Base-by-base conservation (phyloP, 1,140 invertebrate species). In the Maconellicoccus hirsutus region DNA sequence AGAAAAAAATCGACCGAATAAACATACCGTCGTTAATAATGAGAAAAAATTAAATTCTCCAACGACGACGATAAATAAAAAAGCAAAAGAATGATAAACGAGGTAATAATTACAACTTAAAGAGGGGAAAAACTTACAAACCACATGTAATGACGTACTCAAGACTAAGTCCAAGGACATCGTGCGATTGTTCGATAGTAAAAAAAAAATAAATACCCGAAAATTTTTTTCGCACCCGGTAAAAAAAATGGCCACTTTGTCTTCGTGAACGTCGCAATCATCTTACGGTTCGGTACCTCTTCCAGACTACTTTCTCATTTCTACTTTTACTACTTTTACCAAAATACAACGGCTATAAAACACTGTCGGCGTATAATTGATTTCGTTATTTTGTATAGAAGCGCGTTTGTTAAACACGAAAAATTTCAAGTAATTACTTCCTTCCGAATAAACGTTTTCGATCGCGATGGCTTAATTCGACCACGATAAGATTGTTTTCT, bases 241-340 rank as follows among this genome's bases (percentile, higher is more conserved):
- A 33, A 6, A 33, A 33, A 6, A 12, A 33, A 33, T n/a, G n/a
- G n/a, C n/a, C n/a, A n/a, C n/a, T n/a, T n/a, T n/a, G n/a, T n/a
- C n/a, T n/a, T n/a, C 29, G 29, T 33, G 4, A 33, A 3, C 4
- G 12, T 33, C 12, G 12, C 29, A 33, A 33, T 33, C 29, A 33
- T 33, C 29, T 33, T 3, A 33, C 29, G 29, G 29, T 33, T 33
- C 29, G 29, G 29, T 33, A 12, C 29, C 12, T 12, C 12, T 33
- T 52, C 2, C 42, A 14, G 42, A 19, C 42, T 52, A 52, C 42
- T 52, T 52, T 52, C 42, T 52, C 42, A 19, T 16, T 16, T 16
- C 42, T 52, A 52, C 42, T 52, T 52, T 52, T 52, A 52, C 42
- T 52, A 52, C 42, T 52, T 52, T 52, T 52, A 52, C 42, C 42